phyloP scores from a whole-genome alignment of 2,113 vertebrate species.

The Electrona antarctica region DNA sequence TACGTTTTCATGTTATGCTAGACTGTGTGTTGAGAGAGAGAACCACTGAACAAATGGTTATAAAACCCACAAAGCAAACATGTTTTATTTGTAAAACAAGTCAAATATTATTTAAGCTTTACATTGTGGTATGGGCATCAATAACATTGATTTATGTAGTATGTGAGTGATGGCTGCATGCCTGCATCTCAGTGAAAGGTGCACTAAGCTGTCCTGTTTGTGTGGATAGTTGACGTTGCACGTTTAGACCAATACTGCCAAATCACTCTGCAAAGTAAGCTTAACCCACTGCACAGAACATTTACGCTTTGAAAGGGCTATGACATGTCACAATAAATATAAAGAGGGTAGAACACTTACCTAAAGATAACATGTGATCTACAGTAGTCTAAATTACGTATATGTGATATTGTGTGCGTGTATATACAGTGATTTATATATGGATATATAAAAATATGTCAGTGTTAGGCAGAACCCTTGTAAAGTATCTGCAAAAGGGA shows the following conservation, averaged over 20 bases:
- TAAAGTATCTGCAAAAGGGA: too few relatives aligned
- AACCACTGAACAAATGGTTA: neutral
- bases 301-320: slow-evolving; percentile 16
- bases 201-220: slow-evolving; percentile 6
- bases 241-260: too few relatives aligned
- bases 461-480: too few relatives aligned
- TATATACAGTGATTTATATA: too few relatives aligned
- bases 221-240: too few relatives aligned
- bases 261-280: too few relatives aligned
- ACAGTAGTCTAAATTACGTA: neutral
- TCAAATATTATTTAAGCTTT: slow-evolving; percentile 36
- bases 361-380: neutral
- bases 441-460: too few relatives aligned
- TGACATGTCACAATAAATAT: slow-evolving; percentile 54
- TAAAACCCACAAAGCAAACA: slow-evolving; percentile 3
- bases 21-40: slow-evolving; percentile 6
- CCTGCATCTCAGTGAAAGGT: neutral
- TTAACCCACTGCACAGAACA: neutral
- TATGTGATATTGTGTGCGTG: neutral
- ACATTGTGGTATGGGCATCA: slow-evolving; percentile 1
- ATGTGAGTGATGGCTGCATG: too few relatives aligned
- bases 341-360: neutral
- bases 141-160: neutral
- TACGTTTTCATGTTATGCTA: slow-evolving; percentile 31
- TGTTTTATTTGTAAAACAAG: slow-evolving; percentile 35